A percentile compares a stretch with the other conserved stretches of the same genome.
phyloP scores from a whole-genome alignment of 2,888 invertebrate genomes.

The Aleiodes alternator region DNA sequence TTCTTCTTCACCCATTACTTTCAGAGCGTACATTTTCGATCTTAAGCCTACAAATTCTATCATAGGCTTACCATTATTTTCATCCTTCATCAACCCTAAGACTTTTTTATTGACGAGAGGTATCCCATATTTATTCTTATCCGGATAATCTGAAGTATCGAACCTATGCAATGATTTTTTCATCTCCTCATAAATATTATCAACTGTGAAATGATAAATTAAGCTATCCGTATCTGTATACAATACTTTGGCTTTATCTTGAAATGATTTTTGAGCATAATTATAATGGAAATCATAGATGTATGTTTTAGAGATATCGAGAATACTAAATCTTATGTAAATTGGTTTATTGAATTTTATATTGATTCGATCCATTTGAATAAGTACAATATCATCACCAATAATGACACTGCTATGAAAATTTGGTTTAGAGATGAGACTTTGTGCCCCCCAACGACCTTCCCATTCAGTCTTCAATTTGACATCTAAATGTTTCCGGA shows the following conservation, averaged over 20 bases:
- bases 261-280: conserved; percentile 39
- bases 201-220: conserved; percentile 33
- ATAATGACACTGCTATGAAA: conserved; percentile 64
- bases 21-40: conserved; percentile 36
- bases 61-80: conserved; percentile 36
- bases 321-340: conserved; percentile 36
- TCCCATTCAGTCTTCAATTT: conserved; percentile 59
- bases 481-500: conserved; percentile 67
- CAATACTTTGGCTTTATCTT: conserved; percentile 41
- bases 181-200: conserved; percentile 40
- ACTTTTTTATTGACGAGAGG: conserved; percentile 44
- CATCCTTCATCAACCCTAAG: conserved; percentile 43
- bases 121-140: conserved; percentile 45
- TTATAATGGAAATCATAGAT: conserved; percentile 55
- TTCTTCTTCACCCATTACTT: background rate
- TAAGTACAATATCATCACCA: conserved; percentile 64
- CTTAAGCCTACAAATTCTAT: conserved; percentile 19
- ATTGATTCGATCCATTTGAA: conserved; percentile 58
- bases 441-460: conserved; percentile 63
- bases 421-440: conserved; percentile 61
- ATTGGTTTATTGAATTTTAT: conserved; percentile 53
- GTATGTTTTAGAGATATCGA: conserved; percentile 42
- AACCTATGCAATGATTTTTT: conserved; percentile 58
- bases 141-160: conserved; percentile 60
- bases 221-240: conserved; percentile 48